Evolutionary conservation across 2,888 invertebrate species (phyloP).

Genomic region (Synergus itoensis): DNA sequence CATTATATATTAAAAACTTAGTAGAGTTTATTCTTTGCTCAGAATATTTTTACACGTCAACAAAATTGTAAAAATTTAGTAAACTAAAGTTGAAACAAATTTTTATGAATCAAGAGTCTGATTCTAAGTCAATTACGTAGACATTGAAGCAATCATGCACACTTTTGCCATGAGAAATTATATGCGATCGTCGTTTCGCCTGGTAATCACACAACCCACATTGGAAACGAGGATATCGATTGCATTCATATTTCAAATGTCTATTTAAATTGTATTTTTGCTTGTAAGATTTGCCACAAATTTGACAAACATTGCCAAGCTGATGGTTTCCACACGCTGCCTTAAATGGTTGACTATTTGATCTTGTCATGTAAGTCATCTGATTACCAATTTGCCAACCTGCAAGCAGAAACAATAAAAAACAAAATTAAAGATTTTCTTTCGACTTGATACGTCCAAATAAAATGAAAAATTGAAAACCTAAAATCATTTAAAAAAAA

Average conservation of each 20-base stretch:
- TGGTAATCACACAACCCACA: constrained; percentile 50
- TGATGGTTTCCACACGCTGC: not conserved
- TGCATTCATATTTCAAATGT: constrained; percentile 72
- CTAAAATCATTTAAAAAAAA: too few relatives aligned
- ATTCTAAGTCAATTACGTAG: constrained; percentile 50
- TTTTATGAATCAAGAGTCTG: not conserved
- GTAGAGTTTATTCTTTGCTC: too few relatives aligned
- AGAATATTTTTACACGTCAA: not conserved
- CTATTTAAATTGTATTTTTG: constrained; percentile 70
- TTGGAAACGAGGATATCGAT: constrained; percentile 59
- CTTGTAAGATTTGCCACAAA: constrained; percentile 70
- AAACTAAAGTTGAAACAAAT: not conserved
- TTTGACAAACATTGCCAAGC: constrained; percentile 52
- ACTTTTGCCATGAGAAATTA: constrained; percentile 56
- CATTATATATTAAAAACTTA: not conserved
- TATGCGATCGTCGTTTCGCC: constrained; percentile 58
- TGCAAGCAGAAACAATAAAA: constrained; percentile 4
- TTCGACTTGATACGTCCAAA: too few relatives aligned
- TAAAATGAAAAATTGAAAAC: too few relatives aligned
- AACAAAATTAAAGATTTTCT: not conserved
- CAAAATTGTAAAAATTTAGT: not conserved
- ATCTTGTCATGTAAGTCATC: not conserved
- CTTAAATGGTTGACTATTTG: not conserved
- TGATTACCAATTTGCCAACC: not conserved
- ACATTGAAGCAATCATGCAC: constrained; percentile 51